Conservation (phyloP, 2,113 vertebrate species). For the Leiothrix lutea region DNA sequence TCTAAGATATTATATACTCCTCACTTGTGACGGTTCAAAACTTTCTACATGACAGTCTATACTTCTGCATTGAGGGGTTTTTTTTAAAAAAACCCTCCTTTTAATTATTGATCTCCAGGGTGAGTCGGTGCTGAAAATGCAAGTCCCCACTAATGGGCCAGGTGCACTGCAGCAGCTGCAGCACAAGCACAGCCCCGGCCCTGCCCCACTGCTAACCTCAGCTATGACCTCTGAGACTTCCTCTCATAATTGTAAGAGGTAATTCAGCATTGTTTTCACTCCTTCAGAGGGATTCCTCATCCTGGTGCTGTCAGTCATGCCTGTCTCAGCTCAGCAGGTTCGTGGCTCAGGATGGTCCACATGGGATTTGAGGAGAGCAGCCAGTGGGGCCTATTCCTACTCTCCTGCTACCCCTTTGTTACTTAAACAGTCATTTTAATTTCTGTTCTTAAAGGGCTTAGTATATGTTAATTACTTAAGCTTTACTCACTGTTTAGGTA, state of each 20-base stretch:
- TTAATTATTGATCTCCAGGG: slow-evolving; percentile 61
- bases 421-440: background rate
- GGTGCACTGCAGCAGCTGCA: slow-evolving; percentile 45
- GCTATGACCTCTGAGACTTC: slow-evolving; percentile 24
- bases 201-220: slow-evolving; percentile 7
- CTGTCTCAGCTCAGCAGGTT: background rate
- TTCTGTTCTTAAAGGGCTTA: background rate
- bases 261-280: slow-evolving; percentile 34
- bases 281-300: slow-evolving; percentile 19
- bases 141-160: slow-evolving; percentile 31
- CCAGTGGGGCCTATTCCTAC: rapidly evolving
- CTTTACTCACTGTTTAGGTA: background rate
- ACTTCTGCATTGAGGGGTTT: background rate
- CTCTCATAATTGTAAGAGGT: slow-evolving; percentile 6
- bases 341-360: background rate
- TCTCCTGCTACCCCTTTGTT: background rate
- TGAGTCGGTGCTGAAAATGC: slow-evolving; percentile 5
- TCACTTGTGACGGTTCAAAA: background rate
- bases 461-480: background rate
- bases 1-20: background rate
- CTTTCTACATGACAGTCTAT: background rate
- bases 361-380: background rate
- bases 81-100: background rate
- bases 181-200: background rate
- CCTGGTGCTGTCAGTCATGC: background rate